Conservation (phyloP, 1,140 invertebrate genomes). For the Meloidogyne exigua region DNA sequence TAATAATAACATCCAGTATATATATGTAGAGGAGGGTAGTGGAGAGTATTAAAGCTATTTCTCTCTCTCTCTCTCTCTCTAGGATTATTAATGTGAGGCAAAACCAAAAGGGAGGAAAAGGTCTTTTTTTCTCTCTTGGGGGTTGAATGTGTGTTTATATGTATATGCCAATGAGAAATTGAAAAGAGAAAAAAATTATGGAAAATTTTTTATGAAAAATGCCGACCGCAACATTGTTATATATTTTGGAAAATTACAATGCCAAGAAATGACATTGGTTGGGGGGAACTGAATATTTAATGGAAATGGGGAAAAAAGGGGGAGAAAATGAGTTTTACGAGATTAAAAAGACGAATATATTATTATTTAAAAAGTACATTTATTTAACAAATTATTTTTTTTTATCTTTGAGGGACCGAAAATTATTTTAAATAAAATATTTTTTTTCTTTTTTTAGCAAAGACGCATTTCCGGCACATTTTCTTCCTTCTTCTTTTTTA, state of each 20-base stretch:
- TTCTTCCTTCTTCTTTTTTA: neutral
- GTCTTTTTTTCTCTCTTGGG: neutral
- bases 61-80: no score
- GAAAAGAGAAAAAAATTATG: neutral
- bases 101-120: no score
- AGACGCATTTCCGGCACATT: slow-evolving; percentile 25
- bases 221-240: neutral
- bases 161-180: neutral
- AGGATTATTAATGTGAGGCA: neutral
- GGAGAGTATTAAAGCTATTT: no score
- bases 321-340: neutral
- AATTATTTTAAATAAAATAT: neutral
- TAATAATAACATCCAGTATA: no score
- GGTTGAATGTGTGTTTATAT: neutral
- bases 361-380: neutral
- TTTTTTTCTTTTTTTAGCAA: slow-evolving; percentile 9
- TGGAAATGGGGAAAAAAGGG: neutral
- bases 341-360: slow-evolving; percentile 5
- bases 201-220: neutral
- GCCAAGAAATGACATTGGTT: slow-evolving; percentile 10
- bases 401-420: neutral
- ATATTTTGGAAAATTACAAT: neutral
- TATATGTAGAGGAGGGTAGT: no score
- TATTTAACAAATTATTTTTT: neutral
- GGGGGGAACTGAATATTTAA: neutral